Percentiles rank a stretch among this genome's conserved stretches.
These are phyloP conservation scores for Hydrocynus forskahlii DNA, from an alignment of 2,797 vertebrate genomes.

Conservation along the genomic window DNA sequence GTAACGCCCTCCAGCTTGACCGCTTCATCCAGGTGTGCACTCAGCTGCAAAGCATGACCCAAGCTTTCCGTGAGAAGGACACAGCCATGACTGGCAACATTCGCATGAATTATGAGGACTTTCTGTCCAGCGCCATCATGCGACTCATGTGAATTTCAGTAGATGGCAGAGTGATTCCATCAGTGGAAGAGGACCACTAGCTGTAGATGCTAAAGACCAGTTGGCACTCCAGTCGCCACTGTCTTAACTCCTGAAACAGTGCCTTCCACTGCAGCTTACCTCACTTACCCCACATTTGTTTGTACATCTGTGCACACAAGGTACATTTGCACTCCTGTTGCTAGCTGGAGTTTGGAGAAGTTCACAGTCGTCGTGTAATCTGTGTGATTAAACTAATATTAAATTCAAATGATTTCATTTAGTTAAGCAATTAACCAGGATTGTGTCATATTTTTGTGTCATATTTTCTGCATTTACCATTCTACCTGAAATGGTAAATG, in stretches of 20 bases:
- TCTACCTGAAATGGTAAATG: neutral
- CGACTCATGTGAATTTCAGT: constrained; percentile 81
- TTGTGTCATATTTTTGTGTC: constrained; percentile 21
- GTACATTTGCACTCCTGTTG: constrained; percentile 7
- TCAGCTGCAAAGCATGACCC: constrained; percentile 90
- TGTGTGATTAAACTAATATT: neutral
- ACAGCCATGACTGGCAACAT: constrained; percentile 79
- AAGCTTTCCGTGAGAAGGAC: constrained; percentile 92
- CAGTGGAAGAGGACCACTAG: constrained; percentile 45
- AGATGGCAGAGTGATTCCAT: constrained; percentile 29
- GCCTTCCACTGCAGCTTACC: constrained; percentile 41
- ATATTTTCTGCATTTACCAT: too few relatives aligned
- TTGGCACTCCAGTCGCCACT: neutral
- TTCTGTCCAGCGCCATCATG: constrained; percentile 83
- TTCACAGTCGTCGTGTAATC: neutral
- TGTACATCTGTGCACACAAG: too few relatives aligned
- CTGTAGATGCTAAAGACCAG: constrained; percentile 47
- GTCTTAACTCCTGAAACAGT: constrained; percentile 21
- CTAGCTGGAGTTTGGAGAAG: neutral
- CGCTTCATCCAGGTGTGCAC: constrained; percentile 95
- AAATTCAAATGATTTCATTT: neutral
- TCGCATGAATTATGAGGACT: constrained; percentile 92
- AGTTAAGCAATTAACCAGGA: neutral
- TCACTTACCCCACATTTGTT: constrained; percentile 15
- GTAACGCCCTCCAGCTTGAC: constrained; percentile 87